Conservation (phyloP, 2,113 vertebrate genomes). For the Cyanoramphus novaezelandiae region DNA sequence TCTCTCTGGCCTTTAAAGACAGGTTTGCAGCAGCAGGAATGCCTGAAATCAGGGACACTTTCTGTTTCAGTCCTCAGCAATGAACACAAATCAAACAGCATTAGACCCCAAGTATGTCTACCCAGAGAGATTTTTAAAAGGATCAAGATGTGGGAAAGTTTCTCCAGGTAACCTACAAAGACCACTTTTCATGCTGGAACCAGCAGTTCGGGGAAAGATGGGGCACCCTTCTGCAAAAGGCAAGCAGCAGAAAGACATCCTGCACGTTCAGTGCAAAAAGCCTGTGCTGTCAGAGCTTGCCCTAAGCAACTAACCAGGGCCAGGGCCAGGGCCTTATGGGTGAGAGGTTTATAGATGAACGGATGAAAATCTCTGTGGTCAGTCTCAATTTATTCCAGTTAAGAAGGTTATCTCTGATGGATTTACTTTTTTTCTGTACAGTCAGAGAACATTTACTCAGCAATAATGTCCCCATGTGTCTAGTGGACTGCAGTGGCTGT, state of each 20-base stretch:
- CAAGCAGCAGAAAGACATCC: background rate
- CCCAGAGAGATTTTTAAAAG: background rate
- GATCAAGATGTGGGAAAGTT: background rate
- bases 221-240: background rate
- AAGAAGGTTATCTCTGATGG: background rate
- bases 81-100: background rate
- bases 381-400: background rate
- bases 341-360: background rate
- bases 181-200: background rate
- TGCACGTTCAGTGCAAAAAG: background rate
- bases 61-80: background rate
- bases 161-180: background rate
- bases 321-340: background rate
- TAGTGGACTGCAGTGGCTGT: background rate
- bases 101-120: background rate
- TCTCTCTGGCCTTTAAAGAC: background rate
- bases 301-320: background rate
- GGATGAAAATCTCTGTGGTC: background rate
- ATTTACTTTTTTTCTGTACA: background rate
- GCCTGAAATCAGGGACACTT: background rate
- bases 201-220: background rate
- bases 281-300: background rate
- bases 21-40: background rate
- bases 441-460: background rate
- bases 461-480: accelerated